phyloP scores from a whole-genome alignment of 1,140 invertebrate genomes.

The Drosophila arawakana region DNA sequence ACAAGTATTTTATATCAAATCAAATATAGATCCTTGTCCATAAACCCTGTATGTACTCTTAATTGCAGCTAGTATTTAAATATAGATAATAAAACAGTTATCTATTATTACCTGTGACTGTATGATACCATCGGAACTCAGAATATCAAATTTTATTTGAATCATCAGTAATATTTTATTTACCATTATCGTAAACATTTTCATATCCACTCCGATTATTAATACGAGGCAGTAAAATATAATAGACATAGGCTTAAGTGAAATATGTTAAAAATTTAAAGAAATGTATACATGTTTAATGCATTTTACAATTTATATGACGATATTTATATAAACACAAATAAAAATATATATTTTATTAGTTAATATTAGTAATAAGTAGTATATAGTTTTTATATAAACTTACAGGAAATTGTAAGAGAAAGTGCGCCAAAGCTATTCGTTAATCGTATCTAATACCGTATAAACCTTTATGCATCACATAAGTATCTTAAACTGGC shows the following conservation, averaged over 20 bases:
- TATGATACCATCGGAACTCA: too few relatives aligned
- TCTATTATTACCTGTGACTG: too few relatives aligned
- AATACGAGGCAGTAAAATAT: conserved; percentile 16
- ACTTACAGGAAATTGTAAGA: conserved; percentile 41
- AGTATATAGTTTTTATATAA: conserved; percentile 47
- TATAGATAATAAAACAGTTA: too few relatives aligned
- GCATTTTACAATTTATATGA: conserved; percentile 34
- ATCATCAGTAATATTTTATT: neutral
- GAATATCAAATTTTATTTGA: neutral
- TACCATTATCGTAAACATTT: neutral
- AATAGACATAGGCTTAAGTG: conserved; percentile 45
- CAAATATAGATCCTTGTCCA: neutral
- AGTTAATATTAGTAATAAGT: conserved; percentile 37
- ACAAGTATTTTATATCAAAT: conserved; percentile 1
- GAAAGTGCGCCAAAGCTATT: conserved; percentile 21
- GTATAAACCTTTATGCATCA: conserved; percentile 25
- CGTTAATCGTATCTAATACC: conserved; percentile 40
- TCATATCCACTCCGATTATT: conserved; percentile 1
- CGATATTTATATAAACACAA: conserved; percentile 9
- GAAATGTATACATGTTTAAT: conserved; percentile 31
- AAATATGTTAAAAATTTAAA: conserved; percentile 37
- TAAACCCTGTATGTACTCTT: neutral
- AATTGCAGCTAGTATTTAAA: neutral
- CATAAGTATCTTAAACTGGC: conserved; percentile 43
- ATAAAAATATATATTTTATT: neutral